A percentile compares a stretch with the other conserved stretches of the same genome.
phyloP scores from a whole-genome alignment of 2,888 invertebrate species.

The Nomada goodeniana region DNA sequence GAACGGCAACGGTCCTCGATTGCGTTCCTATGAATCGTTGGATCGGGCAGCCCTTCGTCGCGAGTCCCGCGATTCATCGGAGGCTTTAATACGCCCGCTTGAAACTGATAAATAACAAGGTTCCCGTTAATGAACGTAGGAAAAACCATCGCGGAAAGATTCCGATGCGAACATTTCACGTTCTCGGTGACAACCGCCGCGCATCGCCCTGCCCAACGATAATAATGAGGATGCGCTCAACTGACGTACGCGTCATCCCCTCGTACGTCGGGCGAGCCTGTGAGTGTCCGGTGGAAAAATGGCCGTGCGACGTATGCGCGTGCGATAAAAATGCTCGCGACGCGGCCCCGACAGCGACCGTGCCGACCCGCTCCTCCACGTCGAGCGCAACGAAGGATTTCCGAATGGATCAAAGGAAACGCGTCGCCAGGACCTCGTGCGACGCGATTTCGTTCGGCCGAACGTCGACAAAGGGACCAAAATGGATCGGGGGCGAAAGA shows the following conservation, averaged over 20 bases:
- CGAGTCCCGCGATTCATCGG: no score
- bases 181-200: slow-evolving; percentile 17
- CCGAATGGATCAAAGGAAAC: slow-evolving; percentile 48
- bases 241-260: slow-evolving; percentile 57
- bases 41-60: no score
- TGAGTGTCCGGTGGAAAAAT: slow-evolving; percentile 41
- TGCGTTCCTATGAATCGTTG: no score
- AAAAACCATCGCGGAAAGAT: not conserved
- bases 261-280: slow-evolving; percentile 11
- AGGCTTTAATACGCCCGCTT: no score
- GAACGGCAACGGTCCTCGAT: not conserved
- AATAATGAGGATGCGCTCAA: slow-evolving; percentile 73
- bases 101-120: not conserved
- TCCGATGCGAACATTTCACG: slow-evolving; percentile 39
- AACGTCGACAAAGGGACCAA: slow-evolving; percentile 30
- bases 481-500: slow-evolving; percentile 26
- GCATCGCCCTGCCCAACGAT: slow-evolving; percentile 13
- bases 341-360: slow-evolving; percentile 1
- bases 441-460: slow-evolving; percentile 47
- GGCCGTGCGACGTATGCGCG: slow-evolving; percentile 19
- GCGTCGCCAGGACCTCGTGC: slow-evolving; percentile 43
- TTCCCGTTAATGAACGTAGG: slow-evolving; percentile 9
- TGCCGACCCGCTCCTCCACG: slow-evolving; percentile 18
- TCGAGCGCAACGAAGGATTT: slow-evolving; percentile 40
- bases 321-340: slow-evolving; percentile 33